These are phyloP conservation scores for Drosophila hamatofila DNA, from an alignment of 2,888 invertebrate species.

Conservation along the genomic window DNA sequence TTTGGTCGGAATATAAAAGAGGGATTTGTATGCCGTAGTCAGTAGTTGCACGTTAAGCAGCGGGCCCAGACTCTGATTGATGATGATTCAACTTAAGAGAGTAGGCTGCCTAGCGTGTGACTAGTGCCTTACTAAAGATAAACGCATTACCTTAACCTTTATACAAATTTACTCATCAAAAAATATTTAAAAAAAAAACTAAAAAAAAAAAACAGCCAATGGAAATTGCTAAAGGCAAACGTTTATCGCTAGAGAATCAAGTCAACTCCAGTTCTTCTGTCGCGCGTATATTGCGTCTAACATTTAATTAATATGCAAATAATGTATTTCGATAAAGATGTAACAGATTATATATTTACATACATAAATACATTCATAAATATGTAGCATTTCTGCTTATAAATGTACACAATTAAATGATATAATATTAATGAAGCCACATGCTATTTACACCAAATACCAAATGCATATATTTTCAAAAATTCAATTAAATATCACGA, in stretches of 20 bases:
- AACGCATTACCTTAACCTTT: constrained; percentile 83
- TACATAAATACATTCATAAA: constrained; percentile 29
- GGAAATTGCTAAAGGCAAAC: constrained; percentile 34
- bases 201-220: constrained; percentile 23
- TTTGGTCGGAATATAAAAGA: constrained; percentile 44
- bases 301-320: constrained; percentile 21
- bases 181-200: constrained; percentile 14
- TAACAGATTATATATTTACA: constrained; percentile 65
- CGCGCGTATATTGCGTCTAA: constrained; percentile 35
- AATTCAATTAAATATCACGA: constrained; percentile 45
- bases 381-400: constrained; percentile 51
- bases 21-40: constrained; percentile 78
- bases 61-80: constrained; percentile 5
- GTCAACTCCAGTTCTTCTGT: constrained; percentile 47
- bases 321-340: constrained; percentile 35
- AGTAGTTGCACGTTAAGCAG: constrained; percentile 84
- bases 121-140: constrained; percentile 85
- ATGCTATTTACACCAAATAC: constrained; percentile 73
- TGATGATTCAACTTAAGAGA: background rate
- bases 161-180: constrained; percentile 76
- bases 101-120: constrained; percentile 79
- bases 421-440: constrained; percentile 53
- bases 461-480: constrained; percentile 62
- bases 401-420: constrained; percentile 56
- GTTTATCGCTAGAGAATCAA: constrained; percentile 27